phyloP scores from a whole-genome alignment of 2,888 invertebrate genomes.

The Mythimna pallens region DNA sequence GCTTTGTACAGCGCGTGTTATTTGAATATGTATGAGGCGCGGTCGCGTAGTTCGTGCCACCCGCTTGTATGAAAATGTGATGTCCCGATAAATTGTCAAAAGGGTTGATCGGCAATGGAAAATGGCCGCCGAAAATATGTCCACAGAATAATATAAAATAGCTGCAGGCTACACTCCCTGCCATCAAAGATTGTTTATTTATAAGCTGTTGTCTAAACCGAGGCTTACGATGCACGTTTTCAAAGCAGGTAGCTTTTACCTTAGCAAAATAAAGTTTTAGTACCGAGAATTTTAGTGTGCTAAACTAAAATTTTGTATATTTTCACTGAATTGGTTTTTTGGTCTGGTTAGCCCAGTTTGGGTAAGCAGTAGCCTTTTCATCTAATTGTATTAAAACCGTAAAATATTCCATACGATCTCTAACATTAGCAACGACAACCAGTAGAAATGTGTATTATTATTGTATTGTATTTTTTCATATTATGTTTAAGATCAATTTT shows the following conservation, averaged over 20 bases:
- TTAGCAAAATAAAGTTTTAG: slow-evolving; percentile 30
- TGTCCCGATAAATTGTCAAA: slow-evolving; percentile 90
- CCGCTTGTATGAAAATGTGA: slow-evolving; percentile 88
- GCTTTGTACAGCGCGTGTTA: slow-evolving; percentile 84
- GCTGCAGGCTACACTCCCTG: slow-evolving; percentile 72
- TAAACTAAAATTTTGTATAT: slow-evolving; percentile 18
- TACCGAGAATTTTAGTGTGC: slow-evolving; percentile 21
- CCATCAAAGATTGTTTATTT: slow-evolving; percentile 77
- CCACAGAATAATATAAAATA: slow-evolving; percentile 77
- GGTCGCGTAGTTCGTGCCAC: slow-evolving; percentile 81
- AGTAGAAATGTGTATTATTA: no score
- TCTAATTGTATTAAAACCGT: background rate
- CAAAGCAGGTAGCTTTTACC: slow-evolving; percentile 42
- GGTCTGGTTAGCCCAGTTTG: background rate
- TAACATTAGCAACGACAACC: background rate
- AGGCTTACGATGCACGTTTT: slow-evolving; percentile 37
- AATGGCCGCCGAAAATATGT: slow-evolving; percentile 82
- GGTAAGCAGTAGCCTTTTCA: background rate
- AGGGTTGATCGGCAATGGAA: slow-evolving; percentile 87
- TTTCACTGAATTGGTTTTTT: slow-evolving; percentile 7
- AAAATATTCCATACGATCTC: background rate
- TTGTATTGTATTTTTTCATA: no score
- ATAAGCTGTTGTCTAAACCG: slow-evolving; percentile 58
- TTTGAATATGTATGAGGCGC: slow-evolving; percentile 89
- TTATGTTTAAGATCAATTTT: no score